Evolutionary conservation across 2,797 vertebrate species (phyloP).

Genomic region (Tauraco hartlaubi): DNA sequence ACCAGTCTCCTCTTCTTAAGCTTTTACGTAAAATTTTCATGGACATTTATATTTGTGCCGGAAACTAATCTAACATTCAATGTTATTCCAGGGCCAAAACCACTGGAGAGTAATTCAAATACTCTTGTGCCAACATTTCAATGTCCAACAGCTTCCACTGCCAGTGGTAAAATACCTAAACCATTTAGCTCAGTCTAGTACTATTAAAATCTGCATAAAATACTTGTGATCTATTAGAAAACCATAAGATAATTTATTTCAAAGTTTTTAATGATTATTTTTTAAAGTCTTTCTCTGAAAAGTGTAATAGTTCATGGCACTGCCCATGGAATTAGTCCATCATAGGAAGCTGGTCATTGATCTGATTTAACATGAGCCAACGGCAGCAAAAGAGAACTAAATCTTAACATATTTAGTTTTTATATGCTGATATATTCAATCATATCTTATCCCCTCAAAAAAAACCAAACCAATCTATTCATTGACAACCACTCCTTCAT

Average conservation of each 20-base stretch:
- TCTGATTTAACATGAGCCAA: not conserved
- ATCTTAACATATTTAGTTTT: not conserved
- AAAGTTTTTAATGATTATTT: not conserved
- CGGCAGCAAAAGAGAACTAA: not conserved
- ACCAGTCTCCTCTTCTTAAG: not conserved
- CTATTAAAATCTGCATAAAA: not conserved
- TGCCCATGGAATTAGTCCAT: not conserved
- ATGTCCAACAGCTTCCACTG: not conserved
- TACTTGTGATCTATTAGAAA: not conserved
- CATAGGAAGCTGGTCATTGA: not conserved
- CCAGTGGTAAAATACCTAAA: not conserved
- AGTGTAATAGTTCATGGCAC: not conserved
- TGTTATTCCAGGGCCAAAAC: not conserved
- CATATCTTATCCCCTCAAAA: not conserved
- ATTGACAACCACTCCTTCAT: not conserved
- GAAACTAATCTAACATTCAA: not conserved
- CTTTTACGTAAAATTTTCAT: not conserved
- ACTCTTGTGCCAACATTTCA: not conserved
- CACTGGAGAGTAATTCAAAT: not conserved
- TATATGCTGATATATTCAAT: not conserved
- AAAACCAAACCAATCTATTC: not conserved
- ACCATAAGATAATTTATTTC: not conserved
- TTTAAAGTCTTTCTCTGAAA: not conserved
- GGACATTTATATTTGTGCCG: not conserved
- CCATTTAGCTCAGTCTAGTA: not conserved